These are phyloP conservation scores for Hesperia comma DNA, from an alignment of 2,888 invertebrate species.

Conservation along the genomic window DNA sequence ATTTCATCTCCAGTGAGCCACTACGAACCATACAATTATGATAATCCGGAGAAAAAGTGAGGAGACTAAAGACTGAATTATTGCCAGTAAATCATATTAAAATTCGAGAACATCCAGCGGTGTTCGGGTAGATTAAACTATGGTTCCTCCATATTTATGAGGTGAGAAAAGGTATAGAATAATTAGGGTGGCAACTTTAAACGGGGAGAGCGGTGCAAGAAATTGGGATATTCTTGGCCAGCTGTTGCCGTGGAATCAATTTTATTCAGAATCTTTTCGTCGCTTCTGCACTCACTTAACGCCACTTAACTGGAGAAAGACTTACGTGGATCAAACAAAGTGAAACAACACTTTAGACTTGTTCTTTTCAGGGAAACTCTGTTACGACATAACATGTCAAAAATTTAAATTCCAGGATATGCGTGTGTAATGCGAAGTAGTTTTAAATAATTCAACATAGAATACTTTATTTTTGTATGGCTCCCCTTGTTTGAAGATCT, in stretches of 20 bases:
- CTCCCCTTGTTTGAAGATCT: too few relatives aligned
- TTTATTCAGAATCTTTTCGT: conserved; percentile 11
- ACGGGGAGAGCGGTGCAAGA: not conserved
- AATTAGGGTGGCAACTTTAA: conserved; percentile 25
- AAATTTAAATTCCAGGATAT: too few relatives aligned
- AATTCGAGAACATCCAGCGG: conserved; percentile 31
- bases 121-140: conserved; percentile 36
- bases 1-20: not conserved
- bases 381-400: too few relatives aligned
- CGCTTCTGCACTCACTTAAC: conserved; percentile 13
- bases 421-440: too few relatives aligned
- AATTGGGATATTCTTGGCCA: conserved; percentile 5
- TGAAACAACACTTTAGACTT: not conserved
- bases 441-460: too few relatives aligned
- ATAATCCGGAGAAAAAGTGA: conserved; percentile 43
- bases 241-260: conserved; percentile 17
- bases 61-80: conserved; percentile 43
- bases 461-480: too few relatives aligned
- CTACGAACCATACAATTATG: conserved; percentile 40
- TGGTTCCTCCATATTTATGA: conserved; percentile 37
- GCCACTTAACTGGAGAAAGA: not conserved
- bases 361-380: not conserved
- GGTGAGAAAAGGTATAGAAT: conserved; percentile 34
- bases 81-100: conserved; percentile 45
- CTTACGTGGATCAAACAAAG: not conserved